phyloP scores from a whole-genome alignment of 2,113 vertebrate species.

The Aegotheles bennettii region DNA sequence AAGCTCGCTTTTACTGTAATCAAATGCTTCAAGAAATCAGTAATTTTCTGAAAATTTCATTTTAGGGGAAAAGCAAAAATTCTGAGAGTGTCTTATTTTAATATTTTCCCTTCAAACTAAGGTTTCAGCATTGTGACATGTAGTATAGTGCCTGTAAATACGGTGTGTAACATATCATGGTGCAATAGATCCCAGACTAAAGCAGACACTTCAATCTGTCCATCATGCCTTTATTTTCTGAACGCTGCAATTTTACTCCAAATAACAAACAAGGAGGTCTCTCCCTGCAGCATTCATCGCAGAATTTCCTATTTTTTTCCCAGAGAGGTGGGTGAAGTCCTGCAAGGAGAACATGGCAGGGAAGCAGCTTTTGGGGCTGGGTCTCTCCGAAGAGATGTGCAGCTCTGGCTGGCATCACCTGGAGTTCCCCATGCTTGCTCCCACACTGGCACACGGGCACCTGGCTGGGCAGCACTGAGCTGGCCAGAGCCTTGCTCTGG shows the following conservation, averaged over 20 bases:
- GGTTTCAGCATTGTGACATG: neutral
- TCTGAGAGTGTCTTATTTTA: neutral
- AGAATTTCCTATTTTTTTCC: neutral
- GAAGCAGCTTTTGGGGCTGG: neutral
- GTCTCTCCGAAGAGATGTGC: neutral
- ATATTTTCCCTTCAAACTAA: neutral
- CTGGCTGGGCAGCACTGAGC: neutral
- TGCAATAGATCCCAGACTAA: neutral
- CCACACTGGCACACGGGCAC: neutral
- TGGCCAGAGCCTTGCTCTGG: neutral
- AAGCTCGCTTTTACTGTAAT: neutral
- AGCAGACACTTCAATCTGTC: neutral
- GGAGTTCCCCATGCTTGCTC: neutral
- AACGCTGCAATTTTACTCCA: neutral
- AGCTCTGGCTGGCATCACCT: neutral
- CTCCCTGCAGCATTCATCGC: neutral
- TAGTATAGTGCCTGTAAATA: neutral
- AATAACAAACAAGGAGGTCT: neutral
- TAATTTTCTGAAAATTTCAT: neutral
- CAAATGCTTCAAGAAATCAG: neutral
- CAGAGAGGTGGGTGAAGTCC: neutral
- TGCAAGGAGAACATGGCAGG: neutral
- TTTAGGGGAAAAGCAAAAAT: neutral
- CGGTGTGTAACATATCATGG: fast-evolving
- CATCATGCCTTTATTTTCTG: neutral